Evolutionary conservation across 2,888 invertebrate species (phyloP).

Genomic region (Rhogogaster chlorosoma): DNA sequence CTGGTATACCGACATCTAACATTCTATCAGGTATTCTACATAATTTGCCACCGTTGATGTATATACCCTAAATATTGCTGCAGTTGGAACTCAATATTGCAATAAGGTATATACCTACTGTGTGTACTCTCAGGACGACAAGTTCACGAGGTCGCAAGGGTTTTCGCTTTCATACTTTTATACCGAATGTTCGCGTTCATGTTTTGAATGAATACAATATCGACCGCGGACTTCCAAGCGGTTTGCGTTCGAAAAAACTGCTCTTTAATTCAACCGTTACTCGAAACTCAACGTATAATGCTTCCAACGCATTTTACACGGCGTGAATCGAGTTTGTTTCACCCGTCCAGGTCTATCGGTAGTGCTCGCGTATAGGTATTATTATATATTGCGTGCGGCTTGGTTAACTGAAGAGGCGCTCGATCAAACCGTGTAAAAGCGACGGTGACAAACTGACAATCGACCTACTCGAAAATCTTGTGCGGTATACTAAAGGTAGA

Average conservation of each 20-base stretch:
- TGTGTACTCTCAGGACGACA: no score
- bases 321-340: constrained; percentile 42
- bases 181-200: not conserved
- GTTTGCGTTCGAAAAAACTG: not conserved
- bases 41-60: not conserved
- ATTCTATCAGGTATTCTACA: not conserved
- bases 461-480: constrained; percentile 62
- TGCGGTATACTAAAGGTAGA: constrained; percentile 35
- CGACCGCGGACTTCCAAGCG: not conserved
- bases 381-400: not conserved
- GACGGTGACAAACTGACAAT: constrained; percentile 66
- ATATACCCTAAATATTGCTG: not conserved
- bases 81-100: no score
- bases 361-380: not conserved
- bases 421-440: constrained; percentile 74
- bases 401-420: constrained; percentile 71
- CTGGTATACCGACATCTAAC: not conserved
- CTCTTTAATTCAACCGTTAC: constrained; percentile 9
- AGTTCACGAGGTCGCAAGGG: not conserved
- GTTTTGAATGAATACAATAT: not conserved
- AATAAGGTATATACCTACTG: no score
- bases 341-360: constrained; percentile 21
- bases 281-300: not conserved
- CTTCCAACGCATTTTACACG: not conserved
- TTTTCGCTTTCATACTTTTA: not conserved